Evolutionary conservation across 2,888 invertebrate genomes (phyloP).

Genomic region (Dynastes grantii): DNA sequence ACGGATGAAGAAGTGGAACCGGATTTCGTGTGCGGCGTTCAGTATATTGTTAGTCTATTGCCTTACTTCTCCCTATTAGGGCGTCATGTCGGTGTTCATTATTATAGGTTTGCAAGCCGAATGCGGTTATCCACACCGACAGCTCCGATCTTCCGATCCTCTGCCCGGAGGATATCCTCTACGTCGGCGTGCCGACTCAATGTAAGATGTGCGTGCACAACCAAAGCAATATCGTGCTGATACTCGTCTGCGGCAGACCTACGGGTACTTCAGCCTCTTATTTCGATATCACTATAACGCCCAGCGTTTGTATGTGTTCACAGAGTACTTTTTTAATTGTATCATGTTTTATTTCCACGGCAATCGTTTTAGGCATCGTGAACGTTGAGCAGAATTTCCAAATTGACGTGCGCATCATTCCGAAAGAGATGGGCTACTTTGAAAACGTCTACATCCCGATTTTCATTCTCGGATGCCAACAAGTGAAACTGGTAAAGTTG

Average conservation of each 20-base stretch:
- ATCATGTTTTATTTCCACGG: too few relatives aligned
- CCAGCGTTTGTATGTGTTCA: constrained; percentile 57
- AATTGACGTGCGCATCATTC: constrained; percentile 62
- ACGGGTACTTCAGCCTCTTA: constrained; percentile 63
- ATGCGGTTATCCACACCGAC: constrained; percentile 61
- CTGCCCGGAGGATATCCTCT: constrained; percentile 63
- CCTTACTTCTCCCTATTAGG: too few relatives aligned
- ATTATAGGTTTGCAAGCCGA: constrained; percentile 59
- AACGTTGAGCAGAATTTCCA: constrained; percentile 52
- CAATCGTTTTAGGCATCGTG: constrained; percentile 57
- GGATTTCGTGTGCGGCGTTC: constrained; percentile 60
- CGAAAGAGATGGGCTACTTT: constrained; percentile 65
- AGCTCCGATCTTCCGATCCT: constrained; percentile 61
- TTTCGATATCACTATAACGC: constrained; percentile 62
- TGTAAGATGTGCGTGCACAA: constrained; percentile 65
- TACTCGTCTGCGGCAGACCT: constrained; percentile 56
- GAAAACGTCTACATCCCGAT: constrained; percentile 67
- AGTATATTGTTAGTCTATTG: constrained; percentile 56
- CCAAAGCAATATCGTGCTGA: constrained; percentile 52
- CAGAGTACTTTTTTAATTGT: too few relatives aligned
- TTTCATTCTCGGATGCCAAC: constrained; percentile 62
- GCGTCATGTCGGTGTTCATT: constrained; percentile 36
- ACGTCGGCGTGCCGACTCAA: constrained; percentile 61
- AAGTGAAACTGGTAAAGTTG: constrained; percentile 63
- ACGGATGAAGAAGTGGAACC: constrained; percentile 38